Percentiles rank a stretch among this genome's conserved stretches.
Evolutionary conservation across 2,888 invertebrate genomes (phyloP).

Genomic region (Serrognathus titanus): DNA sequence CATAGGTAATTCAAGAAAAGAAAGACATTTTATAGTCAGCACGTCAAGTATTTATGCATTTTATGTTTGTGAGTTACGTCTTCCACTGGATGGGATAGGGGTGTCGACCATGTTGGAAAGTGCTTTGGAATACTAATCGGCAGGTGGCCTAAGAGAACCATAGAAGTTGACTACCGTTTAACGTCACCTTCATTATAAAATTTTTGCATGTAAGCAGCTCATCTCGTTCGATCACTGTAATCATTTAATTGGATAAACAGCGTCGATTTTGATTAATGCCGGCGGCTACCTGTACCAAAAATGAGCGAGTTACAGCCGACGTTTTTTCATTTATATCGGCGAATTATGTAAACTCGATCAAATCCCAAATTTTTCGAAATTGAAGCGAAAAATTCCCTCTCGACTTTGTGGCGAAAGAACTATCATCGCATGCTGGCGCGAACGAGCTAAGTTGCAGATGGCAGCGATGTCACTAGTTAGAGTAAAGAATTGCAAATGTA

Average conservation of each 20-base stretch:
- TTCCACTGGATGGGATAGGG: too few relatives aligned
- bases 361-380: not conserved
- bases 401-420: too few relatives aligned
- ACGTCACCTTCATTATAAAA: slow-evolving; percentile 14
- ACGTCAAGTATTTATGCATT: too few relatives aligned
- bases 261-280: slow-evolving; percentile 13
- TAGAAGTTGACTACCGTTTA: slow-evolving; percentile 14
- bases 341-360: slow-evolving; percentile 11
- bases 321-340: slow-evolving; percentile 16
- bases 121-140: slow-evolving; percentile 8
- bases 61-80: too few relatives aligned
- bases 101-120: not conserved
- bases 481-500: slow-evolving; percentile 14
- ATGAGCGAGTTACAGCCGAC: slow-evolving; percentile 4
- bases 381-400: too few relatives aligned
- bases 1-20: too few relatives aligned
- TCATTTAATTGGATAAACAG: slow-evolving; percentile 21
- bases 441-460: slow-evolving; percentile 9
- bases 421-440: not conserved
- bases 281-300: slow-evolving; percentile 12
- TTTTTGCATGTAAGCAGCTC: slow-evolving; percentile 15
- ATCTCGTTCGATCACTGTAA: slow-evolving; percentile 16
- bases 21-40: too few relatives aligned
- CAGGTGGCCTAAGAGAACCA: slow-evolving; percentile 9
- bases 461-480: slow-evolving; percentile 8